Conservation (phyloP, 37 sponge, comb jelly and placozoan species). For the Lycopodina hypogea region DNA sequence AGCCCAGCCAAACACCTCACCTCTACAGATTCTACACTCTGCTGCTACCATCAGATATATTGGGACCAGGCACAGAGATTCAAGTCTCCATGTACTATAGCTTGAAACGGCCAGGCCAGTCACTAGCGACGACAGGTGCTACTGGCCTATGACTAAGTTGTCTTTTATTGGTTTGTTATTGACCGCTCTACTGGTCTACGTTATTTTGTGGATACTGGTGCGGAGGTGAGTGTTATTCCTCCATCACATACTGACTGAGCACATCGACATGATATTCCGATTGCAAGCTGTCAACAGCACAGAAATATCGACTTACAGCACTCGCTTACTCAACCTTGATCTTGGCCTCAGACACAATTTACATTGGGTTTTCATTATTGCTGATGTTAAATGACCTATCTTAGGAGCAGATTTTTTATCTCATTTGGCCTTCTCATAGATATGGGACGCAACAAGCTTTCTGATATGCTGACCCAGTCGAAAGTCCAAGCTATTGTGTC, state of each 20-base stretch:
- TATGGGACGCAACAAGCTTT: constrained; percentile 28
- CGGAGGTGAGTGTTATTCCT: constrained; percentile 54
- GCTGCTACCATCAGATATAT: background rate
- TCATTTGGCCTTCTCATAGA: constrained; percentile 54
- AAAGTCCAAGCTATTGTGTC: constrained; percentile 31
- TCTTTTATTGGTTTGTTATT: background rate
- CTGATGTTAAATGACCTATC: constrained; percentile 65
- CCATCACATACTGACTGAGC: constrained; percentile 6
- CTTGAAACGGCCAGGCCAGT: constrained; percentile 22
- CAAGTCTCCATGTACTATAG: background rate
- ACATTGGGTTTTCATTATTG: constrained; percentile 71
- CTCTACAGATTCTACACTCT: background rate
- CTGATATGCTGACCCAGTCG: constrained; percentile 15
- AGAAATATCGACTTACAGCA: constrained; percentile 50
- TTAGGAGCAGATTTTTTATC: constrained; percentile 64
- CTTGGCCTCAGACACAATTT: constrained; percentile 63
- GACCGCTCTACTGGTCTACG: constrained; percentile 46
- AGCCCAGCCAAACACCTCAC: background rate
- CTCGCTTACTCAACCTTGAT: constrained; percentile 62
- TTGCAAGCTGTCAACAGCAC: constrained; percentile 41
- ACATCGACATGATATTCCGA: too few relatives aligned
- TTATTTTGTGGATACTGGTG: constrained; percentile 52
- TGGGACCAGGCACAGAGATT: background rate
- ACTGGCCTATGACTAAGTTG: constrained; percentile 50
- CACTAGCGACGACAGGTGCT: constrained; percentile 54